Base-by-base conservation (phyloP, 2,888 invertebrate species). In the Enchytraeus crypticus region DNA sequence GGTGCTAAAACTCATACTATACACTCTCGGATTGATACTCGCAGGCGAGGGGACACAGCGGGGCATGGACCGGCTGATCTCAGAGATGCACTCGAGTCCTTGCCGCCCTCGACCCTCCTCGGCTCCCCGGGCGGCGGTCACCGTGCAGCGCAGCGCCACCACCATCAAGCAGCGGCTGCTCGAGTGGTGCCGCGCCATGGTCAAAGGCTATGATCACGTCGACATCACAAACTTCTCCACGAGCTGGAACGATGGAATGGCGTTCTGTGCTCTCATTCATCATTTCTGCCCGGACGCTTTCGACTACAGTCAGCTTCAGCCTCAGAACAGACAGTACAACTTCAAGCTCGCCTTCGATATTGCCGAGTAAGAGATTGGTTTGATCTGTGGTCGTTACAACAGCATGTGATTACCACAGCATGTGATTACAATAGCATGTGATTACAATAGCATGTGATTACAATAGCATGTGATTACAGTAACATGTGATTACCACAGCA, bases 221-320 rank as follows among this genome's bases (percentile, higher is more conserved):
- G 88, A 74, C 84, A 86, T 98, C 84, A 90, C 90, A 79, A 97
- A 98, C 85, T 97, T 97, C 85, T 96, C 96, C 76, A 89, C 90
- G 81, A 90, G 90, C 83, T 98, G 97, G 97, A 89, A 90, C 83
- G 90, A 96, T 83, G 98, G 97, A 77, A 85, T 97, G 84, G 97
- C 95, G 72, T 98, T 98, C 85, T 97, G 96, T 83, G 97, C 97
- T 75, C 86, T 98, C 74, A 87, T 97, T 77, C 97, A 98, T 83
- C 95, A 95, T 83, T 97, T 95, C 84, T 87, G 88, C 82, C 96
- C 96, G 67, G 89, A 95, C 79, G 88, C 96, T 72, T 98, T 97
- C 83, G 95, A 98, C 84, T 97, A 90, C 84, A 83, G 85, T 76
- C 83, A 85, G 80, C 86, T 98, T 76, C 85, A 88, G 78, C 87